Base-by-base conservation (phyloP, 2,888 invertebrate genomes). In the Geotrupes spiniger region DNA sequence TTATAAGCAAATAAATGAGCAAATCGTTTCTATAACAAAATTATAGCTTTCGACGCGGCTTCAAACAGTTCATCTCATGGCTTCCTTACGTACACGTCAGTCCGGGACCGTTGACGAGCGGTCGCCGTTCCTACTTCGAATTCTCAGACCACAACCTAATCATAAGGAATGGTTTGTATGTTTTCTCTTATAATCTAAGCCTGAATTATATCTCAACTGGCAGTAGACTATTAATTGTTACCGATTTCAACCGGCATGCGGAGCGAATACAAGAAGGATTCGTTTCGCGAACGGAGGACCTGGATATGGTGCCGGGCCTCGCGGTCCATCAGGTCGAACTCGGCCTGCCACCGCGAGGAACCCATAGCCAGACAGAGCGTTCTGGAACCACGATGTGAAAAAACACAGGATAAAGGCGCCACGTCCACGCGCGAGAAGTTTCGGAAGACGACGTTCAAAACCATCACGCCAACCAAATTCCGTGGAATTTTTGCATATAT, bases 11-110 rank as follows among this genome's bases (percentile, higher is more conserved):
- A n/a, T n/a, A n/a, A n/a, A n/a, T n/a, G n/a, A n/a, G n/a, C n/a
- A n/a, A n/a, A n/a, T n/a, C n/a, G n/a, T n/a, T n/a, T n/a, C n/a
- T n/a, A n/a, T n/a, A n/a, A n/a, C n/a, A n/a, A n/a, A n/a, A n/a
- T 74, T 73, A 11, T 74, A 94, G 95, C 71, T 96, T 96, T 74
- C 84, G 95, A 38, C 83, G 92, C 61, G 96, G 96, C 5, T 94
- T 96, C 75, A 89, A 89, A 66, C 88, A 91, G 71, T 89, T 93
- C 71, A 94, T 95, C 75, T 87, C 88, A 63, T 95, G 92, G 77
- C 87, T 92, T 63, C 88, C 89, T 2, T 85, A 83, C 63, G 83
- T 91, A 15, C 80, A 83, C 11, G 77, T 88, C 25, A 82, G 81
- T 10, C 81, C 83, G 1, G 83, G 84, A 49, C 80, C 83, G 0